Percentiles rank a stretch among this genome's conserved stretches.
phyloP scores from a whole-genome alignment of 1,140 invertebrate genomes.

The Cotesia typhae region DNA sequence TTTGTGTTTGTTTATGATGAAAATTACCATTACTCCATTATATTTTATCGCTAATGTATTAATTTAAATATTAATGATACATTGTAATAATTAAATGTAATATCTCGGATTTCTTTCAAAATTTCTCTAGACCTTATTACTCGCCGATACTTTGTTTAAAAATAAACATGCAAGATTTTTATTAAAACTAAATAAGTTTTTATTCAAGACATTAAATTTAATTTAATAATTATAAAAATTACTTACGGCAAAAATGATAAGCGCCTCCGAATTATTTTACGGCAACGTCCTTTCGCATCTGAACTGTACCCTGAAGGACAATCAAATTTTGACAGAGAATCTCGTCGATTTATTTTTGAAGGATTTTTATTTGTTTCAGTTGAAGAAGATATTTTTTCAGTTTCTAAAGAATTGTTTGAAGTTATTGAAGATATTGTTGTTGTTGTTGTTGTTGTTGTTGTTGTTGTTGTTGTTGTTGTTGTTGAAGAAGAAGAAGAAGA shows the following conservation, averaged over 20 bases:
- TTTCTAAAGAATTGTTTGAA: neutral
- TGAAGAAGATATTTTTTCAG: neutral
- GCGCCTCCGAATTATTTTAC: constrained; percentile 34
- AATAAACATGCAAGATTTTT: too few species aligned
- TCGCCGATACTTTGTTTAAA: neutral
- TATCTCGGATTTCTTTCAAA: too few species aligned
- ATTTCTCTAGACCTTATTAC: too few species aligned
- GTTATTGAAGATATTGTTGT: neutral
- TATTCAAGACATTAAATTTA: neutral
- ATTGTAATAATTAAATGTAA: too few species aligned
- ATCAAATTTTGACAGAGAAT: neutral
- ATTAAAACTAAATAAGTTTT: too few species aligned
- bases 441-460: neutral
- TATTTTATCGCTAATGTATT: too few species aligned
- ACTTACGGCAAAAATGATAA: constrained; percentile 49
- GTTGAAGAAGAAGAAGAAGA: neutral
- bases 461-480: neutral
- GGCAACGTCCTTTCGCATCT: constrained; percentile 43
- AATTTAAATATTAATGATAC: too few species aligned
- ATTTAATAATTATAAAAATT: neutral
- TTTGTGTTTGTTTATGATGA: too few species aligned
- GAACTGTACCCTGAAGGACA: constrained; percentile 32
- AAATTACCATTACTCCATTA: too few species aligned
- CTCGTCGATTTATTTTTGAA: neutral
- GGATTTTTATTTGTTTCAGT: neutral